Evolutionary conservation across 2,797 vertebrate genomes (phyloP).

Genomic region (Peromyscus melanophrys): DNA sequence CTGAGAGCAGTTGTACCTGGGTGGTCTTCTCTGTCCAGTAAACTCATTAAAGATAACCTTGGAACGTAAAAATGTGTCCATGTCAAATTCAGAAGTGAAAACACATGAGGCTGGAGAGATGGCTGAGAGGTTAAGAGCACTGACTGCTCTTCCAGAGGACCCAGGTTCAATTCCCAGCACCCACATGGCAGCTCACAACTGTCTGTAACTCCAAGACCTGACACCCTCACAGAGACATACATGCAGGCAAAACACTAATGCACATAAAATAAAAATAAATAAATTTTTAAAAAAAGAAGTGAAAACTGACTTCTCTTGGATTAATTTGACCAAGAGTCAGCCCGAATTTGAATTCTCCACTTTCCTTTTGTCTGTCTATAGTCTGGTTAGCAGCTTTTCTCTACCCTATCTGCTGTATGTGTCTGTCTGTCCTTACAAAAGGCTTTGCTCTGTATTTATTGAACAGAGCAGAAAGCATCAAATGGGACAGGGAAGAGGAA

Average conservation of each 20-base stretch:
- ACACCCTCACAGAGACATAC: background rate
- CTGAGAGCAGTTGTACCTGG: slow-evolving; percentile 14
- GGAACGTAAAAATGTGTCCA: background rate
- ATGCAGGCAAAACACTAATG: background rate
- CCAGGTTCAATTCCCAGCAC: background rate
- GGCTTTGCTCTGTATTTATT: background rate
- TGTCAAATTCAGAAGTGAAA: background rate
- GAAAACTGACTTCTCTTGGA: background rate
- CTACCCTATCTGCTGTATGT: background rate
- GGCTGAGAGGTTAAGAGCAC: background rate
- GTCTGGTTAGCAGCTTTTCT: background rate
- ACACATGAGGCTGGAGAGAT: background rate
- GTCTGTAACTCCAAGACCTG: background rate
- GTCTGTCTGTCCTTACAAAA: background rate
- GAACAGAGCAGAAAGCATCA: background rate
- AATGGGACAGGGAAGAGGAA: background rate
- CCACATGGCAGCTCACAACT: background rate
- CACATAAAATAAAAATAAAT: too few relatives aligned
- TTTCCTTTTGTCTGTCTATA: background rate
- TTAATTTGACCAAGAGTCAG: background rate
- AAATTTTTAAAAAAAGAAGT: too few relatives aligned
- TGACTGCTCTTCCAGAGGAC: too few relatives aligned
- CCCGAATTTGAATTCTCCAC: background rate
- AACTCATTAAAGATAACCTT: background rate
- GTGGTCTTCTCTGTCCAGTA: background rate